These are phyloP conservation scores for Galeopsomyia nigrocyanea DNA, from an alignment of 2,888 invertebrate species.

Conservation along the genomic window DNA sequence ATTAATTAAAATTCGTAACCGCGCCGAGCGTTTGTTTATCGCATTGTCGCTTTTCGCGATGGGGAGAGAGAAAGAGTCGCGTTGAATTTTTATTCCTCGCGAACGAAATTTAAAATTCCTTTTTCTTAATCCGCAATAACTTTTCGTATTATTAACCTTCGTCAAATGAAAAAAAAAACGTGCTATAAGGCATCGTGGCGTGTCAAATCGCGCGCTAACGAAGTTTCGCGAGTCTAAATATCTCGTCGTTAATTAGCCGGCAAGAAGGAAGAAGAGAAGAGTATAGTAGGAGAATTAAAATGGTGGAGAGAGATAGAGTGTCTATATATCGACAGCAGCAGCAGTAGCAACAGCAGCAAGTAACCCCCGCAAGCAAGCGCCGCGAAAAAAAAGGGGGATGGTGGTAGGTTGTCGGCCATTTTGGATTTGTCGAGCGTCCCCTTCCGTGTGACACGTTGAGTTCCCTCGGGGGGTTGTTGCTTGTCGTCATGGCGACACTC, in stretches of 20 bases:
- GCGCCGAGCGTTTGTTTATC: constrained; percentile 1
- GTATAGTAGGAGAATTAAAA: neutral
- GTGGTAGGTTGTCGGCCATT: too few relatives aligned
- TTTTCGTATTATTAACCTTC: too few relatives aligned
- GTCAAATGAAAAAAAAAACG: neutral
- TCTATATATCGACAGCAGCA: too few relatives aligned
- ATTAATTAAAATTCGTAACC: constrained; percentile 38
- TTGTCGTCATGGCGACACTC: constrained; percentile 67
- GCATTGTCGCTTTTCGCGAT: neutral
- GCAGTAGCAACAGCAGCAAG: too few relatives aligned
- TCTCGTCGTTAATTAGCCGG: constrained; percentile 28
- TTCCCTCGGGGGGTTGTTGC: constrained; percentile 64
- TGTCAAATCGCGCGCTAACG: constrained; percentile 23
- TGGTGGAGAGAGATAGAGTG: constrained; percentile 29
- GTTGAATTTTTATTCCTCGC: too few relatives aligned
- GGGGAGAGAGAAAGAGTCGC: too few relatives aligned
- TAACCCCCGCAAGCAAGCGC: neutral
- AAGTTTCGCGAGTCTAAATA: constrained; percentile 16
- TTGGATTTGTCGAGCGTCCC: constrained; percentile 59
- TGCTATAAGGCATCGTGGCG: constrained; percentile 12
- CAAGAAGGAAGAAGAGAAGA: constrained; percentile 9
- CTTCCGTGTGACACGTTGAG: constrained; percentile 66
- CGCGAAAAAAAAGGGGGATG: constrained; percentile 34
- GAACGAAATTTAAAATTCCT: too few relatives aligned
- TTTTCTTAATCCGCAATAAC: too few relatives aligned